Conservation (phyloP, 2,888 invertebrate species). For the Euzetes globulus region DNA sequence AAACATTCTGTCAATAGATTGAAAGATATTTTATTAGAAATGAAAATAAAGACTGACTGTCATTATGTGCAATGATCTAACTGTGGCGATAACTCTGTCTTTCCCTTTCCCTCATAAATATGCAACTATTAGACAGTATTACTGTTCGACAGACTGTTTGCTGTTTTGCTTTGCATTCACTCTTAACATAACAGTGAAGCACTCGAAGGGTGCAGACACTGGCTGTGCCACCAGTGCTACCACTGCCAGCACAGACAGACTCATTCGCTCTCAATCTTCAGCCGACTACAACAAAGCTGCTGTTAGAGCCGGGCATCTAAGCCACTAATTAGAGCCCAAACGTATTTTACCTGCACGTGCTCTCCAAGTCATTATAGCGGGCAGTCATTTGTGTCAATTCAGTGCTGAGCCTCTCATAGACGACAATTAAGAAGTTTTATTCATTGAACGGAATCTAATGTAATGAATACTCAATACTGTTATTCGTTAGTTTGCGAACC, state of each 20-base stretch:
- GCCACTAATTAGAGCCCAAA: slow-evolving; percentile 23
- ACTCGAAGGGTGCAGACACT: slow-evolving; percentile 17
- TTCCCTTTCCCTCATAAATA: neutral
- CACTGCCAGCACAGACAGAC: neutral
- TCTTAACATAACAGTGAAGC: neutral
- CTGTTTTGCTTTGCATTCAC: neutral
- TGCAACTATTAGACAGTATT: neutral
- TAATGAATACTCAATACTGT: neutral
- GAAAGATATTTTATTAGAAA: slow-evolving; percentile 23
- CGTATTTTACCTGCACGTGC: slow-evolving; percentile 27
- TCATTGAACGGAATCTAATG: slow-evolving; percentile 8
- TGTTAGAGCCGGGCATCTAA: slow-evolving; percentile 12
- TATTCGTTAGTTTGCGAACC: neutral
- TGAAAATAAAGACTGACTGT: slow-evolving; percentile 4
- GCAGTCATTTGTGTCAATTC: slow-evolving; percentile 15
- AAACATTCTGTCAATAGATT: slow-evolving; percentile 22
- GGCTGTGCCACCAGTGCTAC: neutral
- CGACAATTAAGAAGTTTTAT: slow-evolving; percentile 15
- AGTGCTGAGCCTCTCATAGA: neutral
- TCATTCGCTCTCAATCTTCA: neutral
- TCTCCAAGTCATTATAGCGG: slow-evolving; percentile 7
- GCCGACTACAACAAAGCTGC: neutral
- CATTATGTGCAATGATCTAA: slow-evolving; percentile 2
- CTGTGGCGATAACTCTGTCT: neutral
- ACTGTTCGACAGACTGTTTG: neutral